A percentile compares a stretch with the other conserved stretches of the same genome.
phyloP scores from a whole-genome alignment of 2,888 invertebrate species.

The Dicycla oo region DNA sequence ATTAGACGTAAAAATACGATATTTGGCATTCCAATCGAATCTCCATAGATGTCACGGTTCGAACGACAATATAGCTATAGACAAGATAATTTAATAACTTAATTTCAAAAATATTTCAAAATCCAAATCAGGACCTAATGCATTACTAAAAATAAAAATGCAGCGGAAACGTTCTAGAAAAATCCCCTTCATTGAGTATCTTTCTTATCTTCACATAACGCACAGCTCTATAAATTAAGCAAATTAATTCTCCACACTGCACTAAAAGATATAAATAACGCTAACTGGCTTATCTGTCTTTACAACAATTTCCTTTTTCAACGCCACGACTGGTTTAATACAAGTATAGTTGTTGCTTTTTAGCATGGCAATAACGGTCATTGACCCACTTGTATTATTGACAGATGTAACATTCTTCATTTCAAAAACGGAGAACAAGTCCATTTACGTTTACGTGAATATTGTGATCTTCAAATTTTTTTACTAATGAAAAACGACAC shows the following conservation, averaged over 20 bases:
- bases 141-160: no score
- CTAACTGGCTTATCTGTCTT: constrained; percentile 57
- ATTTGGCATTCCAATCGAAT: no score
- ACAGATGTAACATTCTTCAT: not conserved
- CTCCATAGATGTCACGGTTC: no score
- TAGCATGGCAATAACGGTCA: not conserved
- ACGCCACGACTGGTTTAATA: constrained; percentile 63
- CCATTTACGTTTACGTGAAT: not conserved
- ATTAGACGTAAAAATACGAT: no score
- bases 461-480: not conserved
- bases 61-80: no score
- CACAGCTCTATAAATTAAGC: constrained; percentile 52
- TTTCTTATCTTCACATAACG: not conserved
- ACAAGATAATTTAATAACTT: no score
- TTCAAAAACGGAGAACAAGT: not conserved
- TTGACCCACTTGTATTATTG: not conserved
- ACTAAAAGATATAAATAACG: constrained; percentile 61
- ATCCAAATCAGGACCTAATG: no score
- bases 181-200: no score
- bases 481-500: not conserved
- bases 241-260: constrained; percentile 55
- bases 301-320: constrained; percentile 65
- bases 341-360: constrained; percentile 5
- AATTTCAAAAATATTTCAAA: no score
- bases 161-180: not conserved